A percentile compares a stretch with the other conserved stretches of the same genome.
Conservation (phyloP, 2,113 vertebrate genomes). For the Chloropsis cyanopogon region DNA sequence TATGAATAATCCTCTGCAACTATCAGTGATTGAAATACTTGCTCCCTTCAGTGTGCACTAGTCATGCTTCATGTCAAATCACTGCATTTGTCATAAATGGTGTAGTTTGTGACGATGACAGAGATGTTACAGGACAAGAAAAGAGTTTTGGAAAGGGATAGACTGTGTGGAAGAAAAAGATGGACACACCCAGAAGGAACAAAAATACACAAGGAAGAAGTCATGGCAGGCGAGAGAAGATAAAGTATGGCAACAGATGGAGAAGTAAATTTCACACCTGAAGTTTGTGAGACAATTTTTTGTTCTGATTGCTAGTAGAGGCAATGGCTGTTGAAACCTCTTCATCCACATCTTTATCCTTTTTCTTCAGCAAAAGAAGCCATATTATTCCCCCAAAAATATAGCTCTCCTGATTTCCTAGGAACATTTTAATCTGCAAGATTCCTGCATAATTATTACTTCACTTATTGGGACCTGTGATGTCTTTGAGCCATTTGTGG, state of each 20-base stretch:
- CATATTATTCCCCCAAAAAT: neutral
- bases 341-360: neutral
- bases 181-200: neutral
- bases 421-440: neutral
- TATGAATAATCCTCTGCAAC: neutral
- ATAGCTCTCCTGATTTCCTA: neutral
- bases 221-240: neutral
- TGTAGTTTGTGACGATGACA: neutral
- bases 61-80: neutral
- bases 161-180: neutral
- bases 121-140: neutral
- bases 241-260: neutral
- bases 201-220: neutral
- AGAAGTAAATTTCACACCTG: neutral
- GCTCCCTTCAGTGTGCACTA: neutral
- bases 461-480: neutral
- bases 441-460: neutral
- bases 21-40: neutral
- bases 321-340: neutral
- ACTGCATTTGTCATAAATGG: neutral
- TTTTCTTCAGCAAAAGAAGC: neutral
- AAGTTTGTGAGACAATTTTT: neutral
- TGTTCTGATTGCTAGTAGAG: neutral
- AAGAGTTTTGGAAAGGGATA: neutral
- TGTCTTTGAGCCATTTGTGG: neutral